Evolutionary conservation across 2,888 invertebrate species (phyloP), one percentile per base, ranked within the genome.

Genomic region (Pemphredon lugubris): DNA sequence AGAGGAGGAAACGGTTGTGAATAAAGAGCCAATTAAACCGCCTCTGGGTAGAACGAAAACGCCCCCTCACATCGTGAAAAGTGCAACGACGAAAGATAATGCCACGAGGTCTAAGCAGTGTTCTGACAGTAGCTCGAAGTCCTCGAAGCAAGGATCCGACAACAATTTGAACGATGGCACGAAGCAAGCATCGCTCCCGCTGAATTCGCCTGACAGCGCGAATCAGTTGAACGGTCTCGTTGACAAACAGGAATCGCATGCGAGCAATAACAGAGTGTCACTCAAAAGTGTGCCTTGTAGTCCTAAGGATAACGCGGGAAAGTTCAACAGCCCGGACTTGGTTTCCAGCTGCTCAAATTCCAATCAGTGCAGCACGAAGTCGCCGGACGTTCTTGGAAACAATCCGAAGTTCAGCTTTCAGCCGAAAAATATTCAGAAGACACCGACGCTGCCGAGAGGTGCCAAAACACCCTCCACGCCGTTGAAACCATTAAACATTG

Each of bases 271-370:
- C 42, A 74, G 32, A 40, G 64, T 69, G 55, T 77, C 68, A 30
- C 30, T 65, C 21, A 74, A 73, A 67, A 83, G 75, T 75, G 83
- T 82, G 84, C 84, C 84, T 83, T 84, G 71, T 74, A 83, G 79
- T 68, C 82, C 82, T 69, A 85, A 83, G 75, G 83, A 84, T 57
- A 84, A 79, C 75, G 57, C 66, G 44, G 78, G 66, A 55, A 88
- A 77, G 82, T 87, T 53, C 32, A 94, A 94, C 82, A 94, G 94
- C 86, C 95, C 95, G 0, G 95, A 95, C 84, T 88, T 95, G 26
- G 94, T 95, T 2, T 94, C 94, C 0, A 94, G 94, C 83, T 95
- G 95, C 84, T 93, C 93, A 0, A 90, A 76, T 51, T 75, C 82
- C 2, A 84, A 81, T 63, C 81, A 84, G 11, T 84, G 77, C 34